These are phyloP conservation scores for Mycalesis mineus DNA, from an alignment of 2,888 invertebrate genomes.

Conservation along the genomic window DNA sequence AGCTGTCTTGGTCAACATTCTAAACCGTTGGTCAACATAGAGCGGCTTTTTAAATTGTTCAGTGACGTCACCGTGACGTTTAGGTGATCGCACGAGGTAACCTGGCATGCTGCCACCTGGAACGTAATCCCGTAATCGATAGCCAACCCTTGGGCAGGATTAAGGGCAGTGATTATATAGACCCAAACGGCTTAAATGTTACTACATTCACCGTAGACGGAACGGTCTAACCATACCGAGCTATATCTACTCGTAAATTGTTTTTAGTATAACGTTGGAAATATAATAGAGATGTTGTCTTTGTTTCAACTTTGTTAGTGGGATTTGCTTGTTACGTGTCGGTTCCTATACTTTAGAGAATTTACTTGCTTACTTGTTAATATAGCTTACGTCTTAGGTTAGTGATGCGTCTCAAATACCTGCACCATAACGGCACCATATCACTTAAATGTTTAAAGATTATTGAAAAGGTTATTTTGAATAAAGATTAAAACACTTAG, in stretches of 20 bases:
- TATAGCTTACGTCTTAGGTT: too few relatives aligned
- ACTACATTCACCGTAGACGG: constrained; percentile 16
- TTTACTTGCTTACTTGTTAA: too few relatives aligned
- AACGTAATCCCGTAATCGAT: constrained; percentile 23
- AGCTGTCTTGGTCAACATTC: too few relatives aligned
- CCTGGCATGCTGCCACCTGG: constrained; percentile 16
- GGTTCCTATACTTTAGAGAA: too few relatives aligned
- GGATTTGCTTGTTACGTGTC: too few relatives aligned
- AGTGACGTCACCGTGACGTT: background rate
- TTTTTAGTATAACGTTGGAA: background rate
- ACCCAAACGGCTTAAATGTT: constrained; percentile 31
- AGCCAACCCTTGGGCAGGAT: constrained; percentile 22
- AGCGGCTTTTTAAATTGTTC: background rate
- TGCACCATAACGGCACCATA: too few relatives aligned
- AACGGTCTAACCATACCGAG: background rate
- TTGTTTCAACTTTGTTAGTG: too few relatives aligned
- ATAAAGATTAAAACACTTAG: too few relatives aligned
- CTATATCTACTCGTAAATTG: background rate
- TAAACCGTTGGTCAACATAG: too few relatives aligned
- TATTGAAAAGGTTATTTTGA: too few relatives aligned
- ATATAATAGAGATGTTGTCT: background rate
- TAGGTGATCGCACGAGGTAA: background rate
- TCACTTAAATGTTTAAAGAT: too few relatives aligned
- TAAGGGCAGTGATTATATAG: constrained; percentile 25
- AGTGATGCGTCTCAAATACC: too few relatives aligned